These are phyloP conservation scores for Rhea pennata DNA, from an alignment of 2,113 vertebrate genomes.

Conservation along the genomic window DNA sequence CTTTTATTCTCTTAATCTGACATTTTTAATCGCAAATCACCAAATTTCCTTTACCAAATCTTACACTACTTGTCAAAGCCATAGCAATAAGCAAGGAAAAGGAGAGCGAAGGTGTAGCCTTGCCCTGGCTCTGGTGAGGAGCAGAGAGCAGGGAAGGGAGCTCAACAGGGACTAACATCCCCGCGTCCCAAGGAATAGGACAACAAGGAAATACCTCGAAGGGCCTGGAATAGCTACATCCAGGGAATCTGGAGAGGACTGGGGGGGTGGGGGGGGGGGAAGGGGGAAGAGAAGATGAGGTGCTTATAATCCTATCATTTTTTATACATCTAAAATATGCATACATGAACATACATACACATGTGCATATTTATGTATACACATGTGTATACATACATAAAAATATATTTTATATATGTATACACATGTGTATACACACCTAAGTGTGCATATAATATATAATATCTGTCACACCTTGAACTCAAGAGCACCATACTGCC, in stretches of 20 bases:
- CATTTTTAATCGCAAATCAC: background rate
- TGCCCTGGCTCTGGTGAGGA: background rate
- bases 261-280: no score
- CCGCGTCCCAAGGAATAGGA: background rate
- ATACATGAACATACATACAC: no score
- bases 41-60: background rate
- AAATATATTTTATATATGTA: no score
- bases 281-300: background rate
- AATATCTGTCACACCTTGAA: no score
- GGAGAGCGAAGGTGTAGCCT: background rate
- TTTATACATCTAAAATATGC: no score
- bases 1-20: background rate
- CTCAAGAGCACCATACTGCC: no score
- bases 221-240: background rate
- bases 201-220: background rate
- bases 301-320: background rate
- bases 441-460: no score
- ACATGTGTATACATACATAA: no score
- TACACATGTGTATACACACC: no score
- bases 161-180: background rate
- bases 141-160: accelerated
- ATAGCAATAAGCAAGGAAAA: background rate
- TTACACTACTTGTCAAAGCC: background rate
- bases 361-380: no score
- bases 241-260: background rate